Evolutionary conservation across 1,140 invertebrate genomes (phyloP).

Genomic region (Pomacea maculata): DNA sequence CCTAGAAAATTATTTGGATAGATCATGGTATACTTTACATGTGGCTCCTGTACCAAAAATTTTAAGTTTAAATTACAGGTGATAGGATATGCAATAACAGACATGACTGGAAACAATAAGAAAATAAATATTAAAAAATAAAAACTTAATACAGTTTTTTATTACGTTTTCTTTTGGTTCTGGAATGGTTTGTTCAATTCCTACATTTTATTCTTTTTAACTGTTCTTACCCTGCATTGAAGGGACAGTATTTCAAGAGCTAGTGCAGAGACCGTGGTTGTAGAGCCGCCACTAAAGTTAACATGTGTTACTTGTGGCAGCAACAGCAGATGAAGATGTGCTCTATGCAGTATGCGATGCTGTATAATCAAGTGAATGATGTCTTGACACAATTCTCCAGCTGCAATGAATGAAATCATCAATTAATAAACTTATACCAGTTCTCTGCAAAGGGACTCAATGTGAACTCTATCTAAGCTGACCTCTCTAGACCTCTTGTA

Average conservation of each 20-base stretch:
- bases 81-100: too few species aligned
- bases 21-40: too few species aligned
- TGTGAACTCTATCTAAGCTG: too few species aligned
- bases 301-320: constrained; percentile 7
- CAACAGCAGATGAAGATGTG: constrained; percentile 22
- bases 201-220: background rate
- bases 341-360: constrained; percentile 6
- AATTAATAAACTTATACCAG: too few species aligned
- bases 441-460: too few species aligned
- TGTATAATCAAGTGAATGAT: constrained; percentile 9
- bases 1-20: too few species aligned
- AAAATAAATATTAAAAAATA: background rate
- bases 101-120: background rate
- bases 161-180: too few species aligned
- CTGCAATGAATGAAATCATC: background rate
- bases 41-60: too few species aligned
- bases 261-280: constrained; percentile 5
- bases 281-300: constrained; percentile 5
- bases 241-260: constrained; percentile 11
- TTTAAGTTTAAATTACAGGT: too few species aligned
- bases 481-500: too few species aligned
- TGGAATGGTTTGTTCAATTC: too few species aligned
- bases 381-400: constrained; percentile 21
- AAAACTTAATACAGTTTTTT: too few species aligned
- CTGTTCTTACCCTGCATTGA: constrained; percentile 15